Percentiles rank a stretch among this genome's conserved stretches.
These are phyloP conservation scores for Hydrophis major DNA, from an alignment of 2,797 vertebrate genomes.

Conservation along the genomic window DNA sequence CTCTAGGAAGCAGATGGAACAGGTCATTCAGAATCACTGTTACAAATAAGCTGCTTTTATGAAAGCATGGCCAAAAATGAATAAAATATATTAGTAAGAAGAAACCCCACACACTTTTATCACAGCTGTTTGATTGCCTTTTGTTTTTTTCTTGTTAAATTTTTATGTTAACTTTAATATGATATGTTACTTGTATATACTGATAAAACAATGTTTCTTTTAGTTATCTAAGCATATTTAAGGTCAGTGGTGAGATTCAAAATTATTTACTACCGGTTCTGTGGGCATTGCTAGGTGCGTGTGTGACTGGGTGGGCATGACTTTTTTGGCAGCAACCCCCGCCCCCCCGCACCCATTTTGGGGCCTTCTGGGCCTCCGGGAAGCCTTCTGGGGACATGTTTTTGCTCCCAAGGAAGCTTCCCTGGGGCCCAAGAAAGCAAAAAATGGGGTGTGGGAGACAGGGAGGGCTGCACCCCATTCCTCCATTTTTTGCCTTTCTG, in stretches of 20 bases:
- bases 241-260: not conserved
- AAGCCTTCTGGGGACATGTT: too few species aligned
- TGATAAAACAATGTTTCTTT: not conserved
- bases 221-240: not conserved
- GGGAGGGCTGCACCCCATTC: too few species aligned
- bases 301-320: too few species aligned
- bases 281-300: too few species aligned
- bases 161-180: slow-evolving; percentile 17
- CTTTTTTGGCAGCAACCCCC: too few species aligned
- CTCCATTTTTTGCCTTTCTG: too few species aligned
- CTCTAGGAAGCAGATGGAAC: slow-evolving; percentile 7
- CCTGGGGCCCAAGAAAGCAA: too few species aligned
- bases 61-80: not conserved
- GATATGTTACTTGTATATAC: not conserved
- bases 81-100: not conserved
- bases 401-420: too few species aligned
- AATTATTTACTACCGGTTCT: too few species aligned
- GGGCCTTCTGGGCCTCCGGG: too few species aligned
- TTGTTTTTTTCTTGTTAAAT: not conserved
- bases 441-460: too few species aligned
- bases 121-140: not conserved
- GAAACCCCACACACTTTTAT: not conserved
- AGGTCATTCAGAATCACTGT: not conserved
- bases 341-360: too few species aligned
- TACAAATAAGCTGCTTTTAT: not conserved